These are phyloP conservation scores for Xylota sylvarum DNA, from an alignment of 2,888 invertebrate species.

Conservation along the genomic window DNA sequence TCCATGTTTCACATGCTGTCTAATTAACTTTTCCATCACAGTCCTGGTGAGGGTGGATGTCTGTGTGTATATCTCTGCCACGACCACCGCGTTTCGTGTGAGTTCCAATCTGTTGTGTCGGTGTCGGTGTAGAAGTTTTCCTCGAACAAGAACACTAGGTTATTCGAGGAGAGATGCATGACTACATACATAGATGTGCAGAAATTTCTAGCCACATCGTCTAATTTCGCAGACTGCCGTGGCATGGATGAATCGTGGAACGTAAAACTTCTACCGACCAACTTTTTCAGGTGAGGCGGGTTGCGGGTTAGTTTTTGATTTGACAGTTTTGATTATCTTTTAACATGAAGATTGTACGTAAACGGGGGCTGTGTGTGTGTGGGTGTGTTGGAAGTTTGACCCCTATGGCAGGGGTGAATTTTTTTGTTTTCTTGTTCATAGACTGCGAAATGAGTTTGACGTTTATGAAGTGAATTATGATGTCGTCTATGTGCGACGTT, in stretches of 20 bases:
- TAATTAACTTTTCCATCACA: conserved; percentile 70
- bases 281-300: conserved; percentile 49
- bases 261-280: conserved; percentile 29
- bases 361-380: neutral
- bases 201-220: conserved; percentile 46
- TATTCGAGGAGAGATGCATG: neutral
- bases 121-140: conserved; percentile 36
- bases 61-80: conserved; percentile 5
- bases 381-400: conserved; percentile 14
- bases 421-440: conserved; percentile 21
- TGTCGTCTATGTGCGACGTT: neutral
- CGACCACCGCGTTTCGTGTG: conserved; percentile 46
- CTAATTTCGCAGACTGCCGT: conserved; percentile 33
- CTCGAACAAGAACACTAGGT: neutral
- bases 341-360: conserved; percentile 38
- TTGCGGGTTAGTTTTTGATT: conserved; percentile 53
- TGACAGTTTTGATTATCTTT: conserved; percentile 72
- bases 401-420: neutral
- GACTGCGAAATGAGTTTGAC: conserved; percentile 25
- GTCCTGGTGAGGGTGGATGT: neutral
- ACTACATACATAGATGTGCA: conserved; percentile 18
- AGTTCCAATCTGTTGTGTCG: conserved; percentile 33
- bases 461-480: conserved; percentile 23
- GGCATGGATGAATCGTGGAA: neutral
- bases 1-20: conserved; percentile 61